Evolutionary conservation across 2,113 vertebrate genomes (phyloP), one percentile per base, ranked within the genome.

Genomic region (Dascyllus trimaculatus): DNA sequence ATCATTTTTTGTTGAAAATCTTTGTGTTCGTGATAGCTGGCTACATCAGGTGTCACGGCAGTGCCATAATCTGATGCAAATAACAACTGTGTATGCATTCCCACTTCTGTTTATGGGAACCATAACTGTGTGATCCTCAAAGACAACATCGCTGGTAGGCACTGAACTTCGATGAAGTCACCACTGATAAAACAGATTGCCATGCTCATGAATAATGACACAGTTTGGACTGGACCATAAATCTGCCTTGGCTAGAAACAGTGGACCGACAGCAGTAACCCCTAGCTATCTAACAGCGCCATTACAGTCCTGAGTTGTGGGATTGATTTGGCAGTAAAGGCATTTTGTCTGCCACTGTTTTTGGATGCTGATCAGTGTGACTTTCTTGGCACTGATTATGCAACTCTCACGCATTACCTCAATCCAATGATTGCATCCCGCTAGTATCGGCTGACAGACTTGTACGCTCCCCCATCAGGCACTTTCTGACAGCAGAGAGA

Each of bases 271-370:
- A 71, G 62, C 13, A 2, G 52, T 40, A 62, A 43, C 49, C 67
- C 2, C 19, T 49, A 24, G 22, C 51, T 52, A 45, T 76, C 58
- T 82, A 75, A 61, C 60, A 26, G 43, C 52, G 29, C 26, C 29
- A 75, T 71, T 48, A 74, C 43, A 73, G 18, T 29, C 48, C 32
- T 66, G 35, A 71, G 60, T 71, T 74, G 43, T 45, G 40, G 15
- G 24, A 75, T 57, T 63, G 68, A 75, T 80, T 84, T 80, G 63
- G 54, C 71, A 60, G n/a, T 77, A 25, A 59, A 65, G 17, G 17
- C 46, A 68, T 82, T 79, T 81, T 60, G 57, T 68, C 66, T 72
- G 56, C 56, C 54, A 43, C 69, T 61, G 45, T 54, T 79, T 79
- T 81, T 78, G 57, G 75, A 78, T 67, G 54, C 45, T 61, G 54